Evolutionary conservation across 2,888 invertebrate species (phyloP).

Genomic region (Drosophila glabriapex): DNA sequence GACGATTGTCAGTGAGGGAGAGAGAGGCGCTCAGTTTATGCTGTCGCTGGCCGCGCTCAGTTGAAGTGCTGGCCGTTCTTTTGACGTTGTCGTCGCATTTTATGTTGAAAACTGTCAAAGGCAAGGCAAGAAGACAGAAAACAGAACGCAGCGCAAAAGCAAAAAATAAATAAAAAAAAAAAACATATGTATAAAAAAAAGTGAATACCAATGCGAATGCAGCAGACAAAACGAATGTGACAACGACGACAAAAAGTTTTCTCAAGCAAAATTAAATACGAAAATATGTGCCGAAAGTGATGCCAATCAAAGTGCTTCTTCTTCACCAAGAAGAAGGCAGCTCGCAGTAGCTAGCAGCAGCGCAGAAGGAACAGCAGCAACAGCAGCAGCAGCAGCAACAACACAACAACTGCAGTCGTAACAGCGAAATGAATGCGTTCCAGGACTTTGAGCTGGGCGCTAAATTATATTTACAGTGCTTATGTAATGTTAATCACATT

Average conservation of each 20-base stretch:
- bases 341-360: constrained; percentile 4
- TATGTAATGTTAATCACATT: constrained; percentile 75
- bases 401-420: constrained; percentile 10
- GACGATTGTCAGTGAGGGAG: constrained; percentile 20
- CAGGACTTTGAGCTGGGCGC: constrained; percentile 83
- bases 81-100: constrained; percentile 66
- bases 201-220: constrained; percentile 77
- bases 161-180: constrained; percentile 34
- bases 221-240: constrained; percentile 77
- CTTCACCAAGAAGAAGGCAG: constrained; percentile 26
- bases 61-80: constrained; percentile 58
- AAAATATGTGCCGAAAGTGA: constrained; percentile 68
- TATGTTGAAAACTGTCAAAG: constrained; percentile 80
- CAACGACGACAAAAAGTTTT: constrained; percentile 73
- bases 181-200: constrained; percentile 44
- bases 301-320: constrained; percentile 51
- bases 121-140: constrained; percentile 64
- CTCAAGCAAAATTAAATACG: constrained; percentile 56
- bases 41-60: constrained; percentile 61
- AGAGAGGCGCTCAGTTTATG: constrained; percentile 66
- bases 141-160: constrained; percentile 57
- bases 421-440: constrained; percentile 78
- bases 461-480: constrained; percentile 84
- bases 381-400: constrained; percentile 8
- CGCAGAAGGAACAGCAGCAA: constrained; percentile 1